These are phyloP conservation scores for Procavia capensis DNA, from an alignment of 2,113 vertebrate genomes.

Conservation along the genomic window DNA sequence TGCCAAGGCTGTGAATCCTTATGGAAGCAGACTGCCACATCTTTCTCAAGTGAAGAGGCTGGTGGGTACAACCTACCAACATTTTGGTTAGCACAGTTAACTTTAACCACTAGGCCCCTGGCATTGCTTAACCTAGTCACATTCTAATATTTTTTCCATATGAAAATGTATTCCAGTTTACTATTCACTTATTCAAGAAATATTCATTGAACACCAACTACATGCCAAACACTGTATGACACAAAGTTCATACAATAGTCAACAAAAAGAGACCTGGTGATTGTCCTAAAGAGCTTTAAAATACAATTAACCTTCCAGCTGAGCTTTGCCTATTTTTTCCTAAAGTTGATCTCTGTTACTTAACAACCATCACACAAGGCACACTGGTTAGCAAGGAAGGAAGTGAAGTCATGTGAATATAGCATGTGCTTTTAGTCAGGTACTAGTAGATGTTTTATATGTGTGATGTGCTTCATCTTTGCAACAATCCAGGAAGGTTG, in stretches of 20 bases:
- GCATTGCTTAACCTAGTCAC: background rate
- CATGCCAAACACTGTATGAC: background rate
- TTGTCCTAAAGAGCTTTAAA: background rate
- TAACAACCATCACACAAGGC: background rate
- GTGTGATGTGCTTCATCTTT: background rate
- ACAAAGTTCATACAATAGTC: background rate
- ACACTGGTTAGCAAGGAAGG: background rate
- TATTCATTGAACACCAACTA: background rate
- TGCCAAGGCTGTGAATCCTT: no score
- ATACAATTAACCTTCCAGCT: background rate
- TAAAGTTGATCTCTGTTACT: background rate
- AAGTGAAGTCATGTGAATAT: background rate
- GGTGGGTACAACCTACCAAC: no score
- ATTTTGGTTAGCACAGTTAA: no score
- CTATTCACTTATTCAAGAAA: background rate
- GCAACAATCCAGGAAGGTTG: background rate
- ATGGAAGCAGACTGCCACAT: no score
- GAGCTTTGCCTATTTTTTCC: background rate
- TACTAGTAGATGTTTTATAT: background rate
- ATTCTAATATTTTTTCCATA: background rate
- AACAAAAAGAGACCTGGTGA: background rate
- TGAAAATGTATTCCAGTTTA: background rate
- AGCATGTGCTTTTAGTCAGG: background rate
- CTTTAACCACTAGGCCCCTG: no score
- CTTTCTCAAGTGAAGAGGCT: no score